Percentiles rank a stretch among this genome's conserved stretches.
Conservation (phyloP, 2,797 vertebrate genomes). For the Acipenser oxyrinchus region DNA sequence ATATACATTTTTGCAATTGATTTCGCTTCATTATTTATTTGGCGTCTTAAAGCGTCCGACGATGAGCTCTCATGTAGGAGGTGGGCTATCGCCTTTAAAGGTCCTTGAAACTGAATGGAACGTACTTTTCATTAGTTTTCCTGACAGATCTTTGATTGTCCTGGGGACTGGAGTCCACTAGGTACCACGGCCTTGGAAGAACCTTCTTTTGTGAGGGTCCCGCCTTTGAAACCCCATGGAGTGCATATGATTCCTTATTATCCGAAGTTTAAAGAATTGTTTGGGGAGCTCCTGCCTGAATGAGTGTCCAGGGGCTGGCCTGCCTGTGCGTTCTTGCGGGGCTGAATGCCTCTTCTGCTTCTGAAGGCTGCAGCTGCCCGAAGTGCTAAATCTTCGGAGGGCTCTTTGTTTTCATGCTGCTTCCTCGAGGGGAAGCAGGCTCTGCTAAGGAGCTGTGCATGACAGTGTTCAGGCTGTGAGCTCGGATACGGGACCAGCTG, state of each 20-base stretch:
- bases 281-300: slow-evolving; percentile 20
- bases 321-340: slow-evolving; percentile 41
- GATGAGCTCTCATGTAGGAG: slow-evolving; percentile 16
- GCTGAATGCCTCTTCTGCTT: slow-evolving; percentile 29
- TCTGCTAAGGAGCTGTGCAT: slow-evolving; percentile 93
- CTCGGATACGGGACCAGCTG: slow-evolving; percentile 90
- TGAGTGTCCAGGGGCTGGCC: not conserved
- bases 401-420: slow-evolving; percentile 32
- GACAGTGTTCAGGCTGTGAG: slow-evolving; percentile 90
- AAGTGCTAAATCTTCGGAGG: slow-evolving; percentile 41
- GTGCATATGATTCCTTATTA: slow-evolving; percentile 25
- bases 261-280: slow-evolving; percentile 45
- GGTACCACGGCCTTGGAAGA: slow-evolving; percentile 68
- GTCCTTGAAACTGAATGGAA: slow-evolving; percentile 18
- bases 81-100: not conserved
- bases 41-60: too few species aligned
- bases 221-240: slow-evolving; percentile 34
- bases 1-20: too few species aligned
- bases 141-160: slow-evolving; percentile 75
- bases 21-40: too few species aligned
- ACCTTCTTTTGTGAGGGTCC: slow-evolving; percentile 51
- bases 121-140: slow-evolving; percentile 96
- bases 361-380: slow-evolving; percentile 14
- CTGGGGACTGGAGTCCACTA: slow-evolving; percentile 62
- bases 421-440: slow-evolving; percentile 60